Base-by-base conservation (phyloP, 35 echinoderm and acorn worm genomes). In the Ptychodera flava region DNA sequence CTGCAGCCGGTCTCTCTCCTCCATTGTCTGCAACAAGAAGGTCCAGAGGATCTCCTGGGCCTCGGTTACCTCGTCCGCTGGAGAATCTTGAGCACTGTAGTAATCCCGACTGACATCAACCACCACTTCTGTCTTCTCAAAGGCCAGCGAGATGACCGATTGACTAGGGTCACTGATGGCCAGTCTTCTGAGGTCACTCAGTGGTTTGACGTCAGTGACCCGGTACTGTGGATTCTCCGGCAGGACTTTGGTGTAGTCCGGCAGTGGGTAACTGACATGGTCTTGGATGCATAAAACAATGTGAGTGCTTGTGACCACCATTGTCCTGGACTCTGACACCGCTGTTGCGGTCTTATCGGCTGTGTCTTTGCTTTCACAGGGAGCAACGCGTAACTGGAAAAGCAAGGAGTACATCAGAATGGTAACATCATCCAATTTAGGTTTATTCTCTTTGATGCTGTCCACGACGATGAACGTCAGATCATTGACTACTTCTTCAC, bases 231-330 rank as follows among this genome's bases (percentile, higher is more conserved):
- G 35, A 35, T 37, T 92, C 28, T 99, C 93, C 34, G 96, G 96
- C 27, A 99, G 88, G 27, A 86, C 29, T 32, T 91, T 91, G 31
- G 87, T 89, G 88, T 94, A 99, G 82, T 79, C 88, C 29, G 96
- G 96, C 27, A 99, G 86, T 2, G 96, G 96, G 78, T 99, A 99
- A 38, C 92, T 94, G 31, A 99, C 96, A 75, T 99, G 96, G 35
- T 99, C 93, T 35, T 99, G 92, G 27, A 87, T 79, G 78, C 92
- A 92, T 14, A 99, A 83, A 0, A 88, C 91, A 28, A 92, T 78
- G 37, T 99, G 96, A 22, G 88, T 85, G 80, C 92, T 92, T 64
- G 93, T 94, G 38, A 99, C 81, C 12, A 94, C 83, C 75, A 99
- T 89, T 33, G 96, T 92, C 33, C 96, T 78, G 0, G 78, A 33